phyloP scores from a whole-genome alignment of 2,113 vertebrate genomes.

The Chloropsis hardwickii region DNA sequence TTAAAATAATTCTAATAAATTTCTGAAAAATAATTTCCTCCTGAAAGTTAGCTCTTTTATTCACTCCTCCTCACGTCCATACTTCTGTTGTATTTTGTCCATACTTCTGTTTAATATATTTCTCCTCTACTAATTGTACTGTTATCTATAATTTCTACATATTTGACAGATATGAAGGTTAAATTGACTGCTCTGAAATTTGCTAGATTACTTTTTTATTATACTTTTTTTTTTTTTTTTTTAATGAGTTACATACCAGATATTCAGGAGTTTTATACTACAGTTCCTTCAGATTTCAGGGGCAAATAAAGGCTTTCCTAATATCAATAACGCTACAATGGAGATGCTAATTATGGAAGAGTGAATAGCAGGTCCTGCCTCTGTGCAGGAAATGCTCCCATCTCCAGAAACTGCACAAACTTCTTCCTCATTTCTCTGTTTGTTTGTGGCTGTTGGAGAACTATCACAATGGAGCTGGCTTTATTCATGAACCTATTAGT shows the following conservation, averaged over 20 bases:
- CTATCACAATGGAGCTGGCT: not conserved
- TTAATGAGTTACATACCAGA: not conserved
- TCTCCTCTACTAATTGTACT: not conserved
- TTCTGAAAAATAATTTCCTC: not conserved
- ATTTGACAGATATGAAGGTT: not conserved
- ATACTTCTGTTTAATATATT: not conserved
- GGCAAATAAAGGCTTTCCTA: not conserved
- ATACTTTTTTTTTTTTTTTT: not conserved
- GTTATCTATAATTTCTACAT: not conserved
- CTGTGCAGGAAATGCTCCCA: not conserved
- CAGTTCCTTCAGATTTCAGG: not conserved
- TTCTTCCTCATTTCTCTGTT: not conserved
- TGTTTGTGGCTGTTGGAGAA: not conserved
- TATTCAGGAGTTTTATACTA: not conserved
- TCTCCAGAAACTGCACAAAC: not conserved
- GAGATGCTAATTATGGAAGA: not conserved
- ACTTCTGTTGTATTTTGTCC: not conserved
- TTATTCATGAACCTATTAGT: not conserved
- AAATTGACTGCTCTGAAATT: not conserved
- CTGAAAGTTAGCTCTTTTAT: not conserved
- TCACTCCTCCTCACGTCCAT: not conserved
- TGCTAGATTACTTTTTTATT: not conserved
- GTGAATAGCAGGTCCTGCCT: no score
- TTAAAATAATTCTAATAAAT: slow-evolving; percentile 13
- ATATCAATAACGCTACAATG: not conserved